phyloP scores from a whole-genome alignment of 2,797 vertebrate genomes.

The Intellagama lesueurii region DNA sequence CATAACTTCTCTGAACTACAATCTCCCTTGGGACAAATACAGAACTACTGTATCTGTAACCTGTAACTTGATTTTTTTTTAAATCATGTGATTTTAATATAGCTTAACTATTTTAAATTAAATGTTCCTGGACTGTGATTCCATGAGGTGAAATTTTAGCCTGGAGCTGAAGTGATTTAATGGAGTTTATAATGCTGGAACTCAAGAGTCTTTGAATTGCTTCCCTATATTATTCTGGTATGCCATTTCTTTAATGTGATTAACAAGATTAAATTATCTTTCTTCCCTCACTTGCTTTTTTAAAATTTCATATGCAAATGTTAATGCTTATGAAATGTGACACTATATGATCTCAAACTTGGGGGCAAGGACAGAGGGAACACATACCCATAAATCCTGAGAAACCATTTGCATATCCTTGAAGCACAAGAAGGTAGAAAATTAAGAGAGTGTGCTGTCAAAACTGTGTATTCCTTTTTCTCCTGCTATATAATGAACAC shows the following conservation, averaged over 20 bases:
- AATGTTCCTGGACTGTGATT: slow-evolving; percentile 18
- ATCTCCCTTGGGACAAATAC: background rate
- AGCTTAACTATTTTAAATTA: background rate
- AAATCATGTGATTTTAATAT: slow-evolving; percentile 26
- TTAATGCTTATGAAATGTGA: background rate
- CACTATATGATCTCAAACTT: background rate
- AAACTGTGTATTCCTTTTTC: background rate
- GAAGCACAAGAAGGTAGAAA: background rate
- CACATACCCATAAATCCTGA: background rate
- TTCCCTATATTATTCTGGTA: slow-evolving; percentile 6
- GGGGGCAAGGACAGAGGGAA: background rate
- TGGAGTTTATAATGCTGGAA: background rate
- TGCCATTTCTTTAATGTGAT: background rate
- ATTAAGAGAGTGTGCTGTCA: background rate
- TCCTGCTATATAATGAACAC: background rate
- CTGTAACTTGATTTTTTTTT: background rate
- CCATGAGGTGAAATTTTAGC: slow-evolving; percentile 26
- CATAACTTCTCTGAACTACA: background rate
- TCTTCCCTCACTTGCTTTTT: slow-evolving; percentile 20
- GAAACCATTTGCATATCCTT: background rate
- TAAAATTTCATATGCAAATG: slow-evolving; percentile 26
- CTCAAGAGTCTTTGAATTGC: slow-evolving; percentile 10
- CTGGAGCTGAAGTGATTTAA: slow-evolving; percentile 16
- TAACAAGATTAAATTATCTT: slow-evolving; percentile 26
- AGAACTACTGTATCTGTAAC: background rate